Evolutionary conservation across 1,140 invertebrate genomes (phyloP), one percentile per base, ranked within the genome.

Genomic region (Chymomyza costata): DNA sequence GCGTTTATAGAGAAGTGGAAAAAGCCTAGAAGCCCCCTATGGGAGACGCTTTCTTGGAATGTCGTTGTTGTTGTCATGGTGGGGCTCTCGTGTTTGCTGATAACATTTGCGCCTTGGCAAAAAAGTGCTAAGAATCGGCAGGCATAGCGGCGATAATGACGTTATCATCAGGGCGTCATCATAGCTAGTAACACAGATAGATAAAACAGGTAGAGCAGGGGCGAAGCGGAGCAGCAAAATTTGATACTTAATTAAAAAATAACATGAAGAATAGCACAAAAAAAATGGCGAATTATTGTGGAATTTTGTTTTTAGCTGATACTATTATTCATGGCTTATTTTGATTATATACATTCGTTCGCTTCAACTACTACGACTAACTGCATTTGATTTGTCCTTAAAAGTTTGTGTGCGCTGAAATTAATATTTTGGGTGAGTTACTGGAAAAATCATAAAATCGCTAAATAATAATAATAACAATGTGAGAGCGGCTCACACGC

Each of bases 71-170:
- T 25, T 25, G 21, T 25, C 3, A 3, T 25, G 8, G 21, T 25
- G 8, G n/a, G 3, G 21, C 53, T 57, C 48, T 55, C 55, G 46
- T 48, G 55, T 53, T 43, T 54, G 34, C 71, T 80, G 71, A 78
- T 78, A 78, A 78, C 71, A 78, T 76, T 76, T 76, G 66, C 58
- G 71, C 73, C 58, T 78, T 70, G 69, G 21, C 21, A 25, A 25
- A 25, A 25, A 38, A 14, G 21, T 38, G 57, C 39, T 34, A 44
- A 21, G 53, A 61, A 56, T 25, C 46, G 41, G 40, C 48, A 37
- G 39, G 14, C 14, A 8, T 7, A 59, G 50, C 13, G 31, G 10
- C 73, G 60, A 44, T 59, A 51, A 64, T 78, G 71, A 78, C 67
- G 71, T 39, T 57, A 67, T 64, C 45, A 62, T 64, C 58, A 60